Evolutionary conservation across 2,888 invertebrate species (phyloP).

Genomic region (Phytoseiulus persimilis): DNA sequence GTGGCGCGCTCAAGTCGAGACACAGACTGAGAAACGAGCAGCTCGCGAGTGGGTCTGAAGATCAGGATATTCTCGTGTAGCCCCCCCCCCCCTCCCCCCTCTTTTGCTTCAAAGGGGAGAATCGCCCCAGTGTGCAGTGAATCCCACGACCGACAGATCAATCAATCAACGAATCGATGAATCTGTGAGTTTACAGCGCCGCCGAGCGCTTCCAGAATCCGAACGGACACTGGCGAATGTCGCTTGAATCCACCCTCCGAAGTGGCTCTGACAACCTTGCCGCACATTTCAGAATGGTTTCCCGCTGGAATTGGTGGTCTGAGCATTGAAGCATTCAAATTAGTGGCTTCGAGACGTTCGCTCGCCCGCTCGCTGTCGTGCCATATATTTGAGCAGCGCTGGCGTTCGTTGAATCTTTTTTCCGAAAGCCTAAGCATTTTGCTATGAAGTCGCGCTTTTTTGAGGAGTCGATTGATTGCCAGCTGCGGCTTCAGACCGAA

Average conservation of each 20-base stretch:
- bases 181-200: too few relatives aligned
- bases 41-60: too few relatives aligned
- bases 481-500: not conserved
- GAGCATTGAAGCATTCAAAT: not conserved
- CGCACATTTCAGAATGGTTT: not conserved
- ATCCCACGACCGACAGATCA: too few relatives aligned
- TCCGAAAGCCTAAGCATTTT: not conserved
- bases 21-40: too few relatives aligned
- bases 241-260: not conserved
- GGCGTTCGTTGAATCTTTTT: not conserved
- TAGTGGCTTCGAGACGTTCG: slow-evolving; percentile 5
- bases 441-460: too few relatives aligned
- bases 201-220: not conserved
- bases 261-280: not conserved
- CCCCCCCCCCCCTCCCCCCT: too few relatives aligned
- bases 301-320: not conserved
- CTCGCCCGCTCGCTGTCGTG: not conserved
- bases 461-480: not conserved
- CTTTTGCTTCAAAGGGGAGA: too few relatives aligned
- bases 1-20: too few relatives aligned
- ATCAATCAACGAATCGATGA: too few relatives aligned
- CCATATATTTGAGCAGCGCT: slow-evolving; percentile 5
- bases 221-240: not conserved
- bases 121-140: too few relatives aligned
- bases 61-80: too few relatives aligned